These are phyloP conservation scores for Rhagonycha fulva DNA, from an alignment of 2,888 invertebrate genomes.

Conservation along the genomic window DNA sequence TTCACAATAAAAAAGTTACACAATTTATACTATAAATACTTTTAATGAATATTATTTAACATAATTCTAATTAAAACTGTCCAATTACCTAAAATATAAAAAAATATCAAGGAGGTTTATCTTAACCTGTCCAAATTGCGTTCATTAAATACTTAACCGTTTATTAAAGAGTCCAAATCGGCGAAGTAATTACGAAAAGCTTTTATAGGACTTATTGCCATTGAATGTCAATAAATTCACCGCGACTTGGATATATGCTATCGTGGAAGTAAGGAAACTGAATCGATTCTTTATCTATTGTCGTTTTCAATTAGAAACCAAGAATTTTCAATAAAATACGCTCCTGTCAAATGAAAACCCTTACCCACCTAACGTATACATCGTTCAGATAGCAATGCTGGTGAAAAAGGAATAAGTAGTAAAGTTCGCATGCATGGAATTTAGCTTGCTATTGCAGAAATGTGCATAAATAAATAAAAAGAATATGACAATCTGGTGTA, in stretches of 20 bases:
- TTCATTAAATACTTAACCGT: constrained; percentile 5
- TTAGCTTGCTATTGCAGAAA: not conserved
- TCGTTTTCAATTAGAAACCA: constrained; percentile 39
- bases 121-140: constrained; percentile 5
- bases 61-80: not conserved
- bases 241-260: constrained; percentile 37
- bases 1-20: not conserved
- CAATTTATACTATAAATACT: too few species aligned
- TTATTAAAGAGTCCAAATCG: constrained; percentile 19
- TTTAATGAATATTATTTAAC: not conserved
- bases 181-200: constrained; percentile 26
- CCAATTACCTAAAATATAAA: not conserved
- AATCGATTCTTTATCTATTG: constrained; percentile 41
- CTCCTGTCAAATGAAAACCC: constrained; percentile 35
- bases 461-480: not conserved
- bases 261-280: constrained; percentile 28
- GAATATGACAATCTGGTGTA: not conserved
- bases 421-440: not conserved
- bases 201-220: constrained; percentile 8
- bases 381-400: constrained; percentile 17
- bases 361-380: constrained; percentile 21
- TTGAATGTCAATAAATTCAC: constrained; percentile 38
- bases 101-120: not conserved
- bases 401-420: constrained; percentile 2
- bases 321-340: constrained; percentile 41